A percentile compares a stretch with the other conserved stretches of the same genome.
phyloP scores from a whole-genome alignment of 2,113 vertebrate genomes.

The Urocolius indicus region DNA sequence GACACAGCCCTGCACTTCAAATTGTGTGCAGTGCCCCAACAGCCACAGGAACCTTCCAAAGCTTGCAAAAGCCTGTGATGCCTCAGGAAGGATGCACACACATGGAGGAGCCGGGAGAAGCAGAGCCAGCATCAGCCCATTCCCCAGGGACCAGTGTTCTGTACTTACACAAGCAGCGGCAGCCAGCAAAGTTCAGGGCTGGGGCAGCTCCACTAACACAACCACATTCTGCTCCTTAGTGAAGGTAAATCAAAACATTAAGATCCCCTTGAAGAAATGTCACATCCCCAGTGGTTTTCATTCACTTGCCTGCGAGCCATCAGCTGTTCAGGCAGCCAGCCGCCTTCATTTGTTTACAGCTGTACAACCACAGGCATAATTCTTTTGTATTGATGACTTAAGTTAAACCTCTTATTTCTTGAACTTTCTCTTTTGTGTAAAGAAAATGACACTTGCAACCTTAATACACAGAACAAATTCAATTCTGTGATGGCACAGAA shows the following conservation, averaged over 20 bases:
- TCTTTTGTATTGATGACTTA: background rate
- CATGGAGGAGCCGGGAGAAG: background rate
- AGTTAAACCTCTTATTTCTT: background rate
- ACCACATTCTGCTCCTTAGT: background rate
- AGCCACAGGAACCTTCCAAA: background rate
- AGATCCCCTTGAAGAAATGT: background rate
- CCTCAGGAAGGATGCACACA: background rate
- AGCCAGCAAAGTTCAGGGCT: background rate
- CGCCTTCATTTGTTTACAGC: background rate
- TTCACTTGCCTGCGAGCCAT: background rate
- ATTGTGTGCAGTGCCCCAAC: background rate
- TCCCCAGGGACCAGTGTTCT: background rate
- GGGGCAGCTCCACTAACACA: background rate
- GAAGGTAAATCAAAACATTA: background rate
- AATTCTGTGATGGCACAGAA: background rate
- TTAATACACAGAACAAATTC: background rate
- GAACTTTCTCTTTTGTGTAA: background rate
- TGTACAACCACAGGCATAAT: background rate
- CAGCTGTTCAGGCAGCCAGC: background rate
- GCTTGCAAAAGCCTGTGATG: background rate
- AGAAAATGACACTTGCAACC: background rate
- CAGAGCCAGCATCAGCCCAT: background rate
- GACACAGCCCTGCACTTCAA: rapidly evolving
- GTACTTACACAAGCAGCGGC: background rate
- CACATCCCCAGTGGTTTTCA: background rate